Base-by-base conservation (phyloP, 2,888 invertebrate species). In the Entomobrya multifasciata region DNA sequence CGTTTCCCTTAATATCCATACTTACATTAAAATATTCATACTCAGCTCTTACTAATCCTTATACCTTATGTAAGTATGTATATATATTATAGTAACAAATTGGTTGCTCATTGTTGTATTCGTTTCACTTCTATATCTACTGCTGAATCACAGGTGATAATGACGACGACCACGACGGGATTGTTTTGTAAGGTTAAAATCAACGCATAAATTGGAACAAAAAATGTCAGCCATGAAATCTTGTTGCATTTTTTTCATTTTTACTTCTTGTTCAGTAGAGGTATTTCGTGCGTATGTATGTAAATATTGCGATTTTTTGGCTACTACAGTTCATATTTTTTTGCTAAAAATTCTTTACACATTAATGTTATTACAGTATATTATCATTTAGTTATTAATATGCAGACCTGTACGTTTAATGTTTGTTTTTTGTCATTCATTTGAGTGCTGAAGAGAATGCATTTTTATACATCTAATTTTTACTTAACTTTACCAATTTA, bases 121-220 rank as follows among this genome's bases (percentile, higher is more conserved):
- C 55, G 80, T 70, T 80, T 80, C 80, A 70, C 20, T 49, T 85
- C 79, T 79, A 79, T 20, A 72, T 41, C 86, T 86, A 86, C 86
- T 86, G 85, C 86, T 86, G 88, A 81, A 89, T 89, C 89, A 89
- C 89, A 89, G 89, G 87, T 89, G 86, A 86, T 60, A 78, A 88
- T 89, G 89, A 89, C 88, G 88, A 89, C 87, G 86, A 86, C 86
- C 86, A 86, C 86, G 86, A 87, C 87, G 81, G 81, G 87, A 78
- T 87, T 86, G 81, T 80, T 81, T 82, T 76, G 70, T 52, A 86
- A 86, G 79, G 86, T 60, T 60, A 74, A 86, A 47, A 20, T 62
- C 22, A 86, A 86, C 4, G 27, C 36, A 72, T 47, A 41, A 76
- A 13, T 72, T 4, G 15, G 11, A 74, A 74, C 74, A n/a, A 30